Evolutionary conservation across 2,888 invertebrate genomes (phyloP), one percentile per base, ranked within the genome.

Genomic region (Schrankia costaestrigalis): DNA sequence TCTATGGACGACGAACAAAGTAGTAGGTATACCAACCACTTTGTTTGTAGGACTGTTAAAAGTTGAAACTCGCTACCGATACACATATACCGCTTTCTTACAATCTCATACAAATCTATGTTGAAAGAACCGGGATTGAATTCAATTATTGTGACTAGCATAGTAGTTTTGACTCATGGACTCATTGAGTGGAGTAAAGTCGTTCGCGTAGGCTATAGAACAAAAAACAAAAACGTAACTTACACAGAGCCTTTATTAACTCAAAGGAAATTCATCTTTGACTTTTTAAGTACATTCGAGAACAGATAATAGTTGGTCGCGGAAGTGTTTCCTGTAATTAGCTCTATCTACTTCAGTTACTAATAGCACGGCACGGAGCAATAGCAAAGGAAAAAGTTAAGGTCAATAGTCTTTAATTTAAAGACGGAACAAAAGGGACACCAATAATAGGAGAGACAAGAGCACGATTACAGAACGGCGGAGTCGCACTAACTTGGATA

Each of bases 401-500:
- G 73, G 72, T 73, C 74, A 71, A 73, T 71, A 74, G 71, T 76
- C 78, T 83, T 78, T 82, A 81, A 83, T 82, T 81, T 77, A 75
- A 72, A 77, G 67, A 65, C 57, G 44, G 72, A 64, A 78, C 76
- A 79, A 83, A 81, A 70, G 71, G 69, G 70, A 75, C 74, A 66
- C 74, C 74, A 72, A 78, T 78, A 77, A 77, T 77, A 72, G 70
- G 57, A 72, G 54, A 63, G 69, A 67, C 67, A 65, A 69, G 73
- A 75, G 68, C 56, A 65, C 70, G 71, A 78, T 75, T 78, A 76
- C 71, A 67, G 63, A 65, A 70, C 63, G 64, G 65, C 70, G 65
- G 58, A 67, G 66, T 58, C 46, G 56, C 56, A 61, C 42, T 50
- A 45, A 56, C 48, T 55, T 27, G 47, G 41, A 61, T 49, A 53